A percentile compares a stretch with the other conserved stretches of the same genome.
phyloP scores from a whole-genome alignment of 2,888 invertebrate species.

The Nomada ruficornis region DNA sequence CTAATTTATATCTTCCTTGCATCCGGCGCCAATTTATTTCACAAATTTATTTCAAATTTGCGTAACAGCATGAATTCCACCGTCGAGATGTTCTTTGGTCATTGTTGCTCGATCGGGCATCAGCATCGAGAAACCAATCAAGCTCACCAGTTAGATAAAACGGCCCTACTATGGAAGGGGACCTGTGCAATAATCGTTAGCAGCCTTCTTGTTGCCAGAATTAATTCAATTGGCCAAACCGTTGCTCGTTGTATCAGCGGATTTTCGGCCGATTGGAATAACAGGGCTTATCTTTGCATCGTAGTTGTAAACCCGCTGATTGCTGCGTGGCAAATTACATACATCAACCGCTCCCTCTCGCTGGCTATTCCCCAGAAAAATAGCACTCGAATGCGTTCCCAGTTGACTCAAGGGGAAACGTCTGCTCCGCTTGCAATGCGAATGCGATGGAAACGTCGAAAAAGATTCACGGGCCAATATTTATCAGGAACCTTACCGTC shows the following conservation, averaged over 20 bases:
- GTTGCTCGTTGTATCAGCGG: constrained; percentile 49
- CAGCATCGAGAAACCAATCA: constrained; percentile 36
- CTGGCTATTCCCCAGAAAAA: constrained; percentile 1
- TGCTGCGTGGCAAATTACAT: constrained; percentile 23
- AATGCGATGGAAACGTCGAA: no score
- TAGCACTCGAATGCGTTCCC: not conserved
- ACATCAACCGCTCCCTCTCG: not conserved
- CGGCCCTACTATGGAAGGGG: not conserved
- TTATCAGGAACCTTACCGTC: not conserved
- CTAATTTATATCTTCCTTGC: not conserved
- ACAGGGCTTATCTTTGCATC: constrained; percentile 67
- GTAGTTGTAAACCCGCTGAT: constrained; percentile 32
- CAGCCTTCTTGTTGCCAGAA: constrained; percentile 73
- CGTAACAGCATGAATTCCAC: not conserved
- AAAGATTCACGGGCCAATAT: no score
- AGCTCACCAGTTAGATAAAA: constrained; percentile 41
- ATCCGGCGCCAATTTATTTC: no score
- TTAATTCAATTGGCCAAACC: constrained; percentile 72
- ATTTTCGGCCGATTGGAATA: constrained; percentile 70
- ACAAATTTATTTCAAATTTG: not conserved
- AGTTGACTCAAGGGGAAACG: no score
- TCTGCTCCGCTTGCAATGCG: no score
- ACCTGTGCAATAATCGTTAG: constrained; percentile 71
- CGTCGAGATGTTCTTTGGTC: not conserved
- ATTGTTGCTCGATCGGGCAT: not conserved